Evolutionary conservation across 1,140 invertebrate species (phyloP).

Genomic region (Caenorhabditis tropicalis): DNA sequence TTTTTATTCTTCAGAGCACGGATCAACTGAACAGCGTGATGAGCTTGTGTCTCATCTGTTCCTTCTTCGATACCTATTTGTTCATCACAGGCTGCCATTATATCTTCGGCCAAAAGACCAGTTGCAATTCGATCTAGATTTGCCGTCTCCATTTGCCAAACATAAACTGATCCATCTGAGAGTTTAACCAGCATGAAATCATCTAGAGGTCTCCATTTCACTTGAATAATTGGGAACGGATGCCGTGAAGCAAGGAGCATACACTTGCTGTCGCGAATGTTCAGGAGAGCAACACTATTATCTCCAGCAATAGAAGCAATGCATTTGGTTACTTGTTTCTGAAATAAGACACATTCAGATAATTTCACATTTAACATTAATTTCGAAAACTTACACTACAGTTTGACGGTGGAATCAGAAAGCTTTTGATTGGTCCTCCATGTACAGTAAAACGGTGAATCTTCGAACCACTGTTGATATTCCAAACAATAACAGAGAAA

Average conservation of each 20-base stretch:
- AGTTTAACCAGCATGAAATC: conserved; percentile 98
- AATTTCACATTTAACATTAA: not conserved
- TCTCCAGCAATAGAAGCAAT: conserved; percentile 96
- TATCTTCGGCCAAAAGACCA: conserved; percentile 92
- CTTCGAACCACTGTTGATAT: conserved; percentile 86
- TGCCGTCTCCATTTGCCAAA: conserved; percentile 99
- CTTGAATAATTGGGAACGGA: conserved; percentile 90
- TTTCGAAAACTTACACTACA: conserved; percentile 80
- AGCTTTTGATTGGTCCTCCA: conserved; percentile 83
- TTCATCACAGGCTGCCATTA: conserved; percentile 92
- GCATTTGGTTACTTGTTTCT: conserved; percentile 90
- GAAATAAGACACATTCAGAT: conserved; percentile 60
- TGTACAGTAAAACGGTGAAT: conserved; percentile 95
- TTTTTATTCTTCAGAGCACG: conserved; percentile 74
- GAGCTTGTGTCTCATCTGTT: conserved; percentile 40
- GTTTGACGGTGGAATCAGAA: conserved; percentile 88
- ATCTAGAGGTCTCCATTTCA: conserved; percentile 95
- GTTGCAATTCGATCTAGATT: conserved; percentile 94
- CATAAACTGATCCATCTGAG: conserved; percentile 94
- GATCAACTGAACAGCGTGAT: conserved; percentile 78
- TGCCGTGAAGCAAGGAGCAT: conserved; percentile 93
- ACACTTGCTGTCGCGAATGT: conserved; percentile 90
- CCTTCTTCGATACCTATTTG: conserved; percentile 51
- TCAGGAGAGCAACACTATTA: conserved; percentile 92
- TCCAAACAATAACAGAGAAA: conserved; percentile 97